These are phyloP conservation scores for Pollenia amentaria DNA, from an alignment of 2,888 invertebrate species.

Conservation along the genomic window DNA sequence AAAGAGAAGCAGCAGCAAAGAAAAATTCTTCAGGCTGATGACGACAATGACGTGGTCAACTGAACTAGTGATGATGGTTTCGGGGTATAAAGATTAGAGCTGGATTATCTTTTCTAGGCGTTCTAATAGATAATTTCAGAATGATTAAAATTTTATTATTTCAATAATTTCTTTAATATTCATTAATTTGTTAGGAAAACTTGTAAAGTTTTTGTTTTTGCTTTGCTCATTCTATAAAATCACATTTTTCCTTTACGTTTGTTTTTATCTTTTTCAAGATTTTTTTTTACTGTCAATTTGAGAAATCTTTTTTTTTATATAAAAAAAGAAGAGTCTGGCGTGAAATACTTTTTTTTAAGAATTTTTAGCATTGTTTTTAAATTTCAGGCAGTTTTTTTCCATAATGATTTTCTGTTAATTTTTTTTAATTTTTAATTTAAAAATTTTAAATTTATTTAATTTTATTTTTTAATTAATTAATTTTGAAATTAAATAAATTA, in stretches of 20 bases:
- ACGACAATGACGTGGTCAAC: slow-evolving; percentile 63
- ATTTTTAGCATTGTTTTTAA: slow-evolving; percentile 22
- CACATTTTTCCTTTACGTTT: slow-evolving; percentile 8
- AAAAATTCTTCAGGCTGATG: slow-evolving; percentile 51
- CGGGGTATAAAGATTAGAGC: slow-evolving; percentile 23
- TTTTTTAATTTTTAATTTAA: not conserved
- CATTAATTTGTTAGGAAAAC: too few species aligned
- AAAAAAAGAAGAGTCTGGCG: slow-evolving; percentile 47
- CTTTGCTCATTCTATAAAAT: slow-evolving; percentile 8
- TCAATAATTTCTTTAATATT: too few species aligned
- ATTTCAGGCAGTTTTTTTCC: slow-evolving; percentile 21
- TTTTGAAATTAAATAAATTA: not conserved
- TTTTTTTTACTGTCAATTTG: slow-evolving; percentile 34
- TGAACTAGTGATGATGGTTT: slow-evolving; percentile 21
- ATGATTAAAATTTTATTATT: not conserved
- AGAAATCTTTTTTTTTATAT: slow-evolving; percentile 30
- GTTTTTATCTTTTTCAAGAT: slow-evolving; percentile 17
- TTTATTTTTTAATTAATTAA: not conserved
- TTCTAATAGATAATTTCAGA: slow-evolving; percentile 7
- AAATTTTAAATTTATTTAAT: slow-evolving; percentile 14
- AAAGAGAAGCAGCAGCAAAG: not conserved
- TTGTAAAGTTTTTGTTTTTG: too few species aligned
- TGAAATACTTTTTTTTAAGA: slow-evolving; percentile 23
- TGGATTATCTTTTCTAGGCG: slow-evolving; percentile 42
- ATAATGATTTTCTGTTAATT: slow-evolving; percentile 4